A percentile compares a stretch with the other conserved stretches of the same genome.
These are phyloP conservation scores for Casuarius casuarius DNA, from an alignment of 2,113 vertebrate species.

Conservation along the genomic window DNA sequence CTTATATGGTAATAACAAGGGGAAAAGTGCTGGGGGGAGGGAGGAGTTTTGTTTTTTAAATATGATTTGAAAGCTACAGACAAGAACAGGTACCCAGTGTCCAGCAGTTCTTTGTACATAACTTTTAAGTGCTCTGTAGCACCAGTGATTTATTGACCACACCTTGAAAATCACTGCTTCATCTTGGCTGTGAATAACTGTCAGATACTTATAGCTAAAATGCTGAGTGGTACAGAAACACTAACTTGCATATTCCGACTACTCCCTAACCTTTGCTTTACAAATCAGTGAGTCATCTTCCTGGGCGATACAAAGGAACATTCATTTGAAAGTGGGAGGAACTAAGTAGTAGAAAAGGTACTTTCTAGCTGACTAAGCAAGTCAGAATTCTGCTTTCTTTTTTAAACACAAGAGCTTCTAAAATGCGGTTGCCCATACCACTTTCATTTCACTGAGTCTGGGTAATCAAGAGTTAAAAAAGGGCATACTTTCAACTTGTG, in stretches of 20 bases:
- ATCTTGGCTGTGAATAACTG: neutral
- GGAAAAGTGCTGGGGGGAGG: fast-evolving
- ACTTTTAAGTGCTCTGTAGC: neutral
- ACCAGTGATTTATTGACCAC: neutral
- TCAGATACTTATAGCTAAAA: neutral
- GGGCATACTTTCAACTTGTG: fast-evolving
- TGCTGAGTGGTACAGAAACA: neutral
- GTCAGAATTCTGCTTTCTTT: neutral
- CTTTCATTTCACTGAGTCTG: neutral
- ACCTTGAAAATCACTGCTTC: neutral
- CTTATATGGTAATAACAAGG: neutral
- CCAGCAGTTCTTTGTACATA: neutral
- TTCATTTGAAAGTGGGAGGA: neutral
- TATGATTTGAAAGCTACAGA: neutral
- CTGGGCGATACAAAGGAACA: neutral
- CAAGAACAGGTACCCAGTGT: neutral
- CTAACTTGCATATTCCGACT: neutral
- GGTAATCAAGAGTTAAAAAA: neutral
- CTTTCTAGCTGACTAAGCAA: neutral
- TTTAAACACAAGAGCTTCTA: neutral
- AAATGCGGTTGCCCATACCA: fast-evolving
- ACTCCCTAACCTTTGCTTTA: neutral
- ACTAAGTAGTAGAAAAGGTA: neutral
- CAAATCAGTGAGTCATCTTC: neutral
- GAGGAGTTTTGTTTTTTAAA: neutral